phyloP scores from a whole-genome alignment of 2,888 invertebrate genomes.

The Hypsopygia costalis region DNA sequence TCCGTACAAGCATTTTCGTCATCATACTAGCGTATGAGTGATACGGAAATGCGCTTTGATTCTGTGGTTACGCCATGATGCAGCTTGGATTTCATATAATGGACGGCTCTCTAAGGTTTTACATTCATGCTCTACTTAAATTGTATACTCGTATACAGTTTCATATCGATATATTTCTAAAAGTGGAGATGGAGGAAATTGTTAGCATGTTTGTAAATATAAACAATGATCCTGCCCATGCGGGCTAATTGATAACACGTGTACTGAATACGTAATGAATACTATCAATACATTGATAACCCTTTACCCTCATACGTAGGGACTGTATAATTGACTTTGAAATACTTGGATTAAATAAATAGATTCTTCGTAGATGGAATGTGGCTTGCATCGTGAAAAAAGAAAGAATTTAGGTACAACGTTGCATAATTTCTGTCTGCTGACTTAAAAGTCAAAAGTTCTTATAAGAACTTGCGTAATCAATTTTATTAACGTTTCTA shows the following conservation, averaged over 20 bases:
- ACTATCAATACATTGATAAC: background rate
- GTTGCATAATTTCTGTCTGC: too few species aligned
- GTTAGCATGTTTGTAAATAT: constrained; percentile 40
- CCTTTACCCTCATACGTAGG: too few species aligned
- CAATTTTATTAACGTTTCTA: too few species aligned
- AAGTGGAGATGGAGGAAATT: constrained; percentile 28
- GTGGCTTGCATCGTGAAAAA: too few species aligned
- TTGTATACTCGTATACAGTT: constrained; percentile 10
- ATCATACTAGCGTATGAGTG: constrained; percentile 38
- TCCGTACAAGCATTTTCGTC: constrained; percentile 29
- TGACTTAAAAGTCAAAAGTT: too few species aligned
- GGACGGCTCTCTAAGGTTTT: constrained; percentile 10
- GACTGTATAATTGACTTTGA: too few species aligned
- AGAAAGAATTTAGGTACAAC: too few species aligned
- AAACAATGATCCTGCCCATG: constrained; percentile 46
- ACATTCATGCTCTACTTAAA: constrained; percentile 16
- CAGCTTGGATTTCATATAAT: constrained; percentile 30
- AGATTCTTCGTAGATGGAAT: too few species aligned
- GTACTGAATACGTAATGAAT: constrained; percentile 40
- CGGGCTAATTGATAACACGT: constrained; percentile 55
- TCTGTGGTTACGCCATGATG: constrained; percentile 36
- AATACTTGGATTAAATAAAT: too few species aligned
- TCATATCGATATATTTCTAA: constrained; percentile 30
- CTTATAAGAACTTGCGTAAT: too few species aligned
- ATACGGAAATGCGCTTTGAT: constrained; percentile 50